Percentiles rank a stretch among this genome's conserved stretches.
phyloP scores from a whole-genome alignment of 1,140 invertebrate genomes.

The Hypothenemus hampei region DNA sequence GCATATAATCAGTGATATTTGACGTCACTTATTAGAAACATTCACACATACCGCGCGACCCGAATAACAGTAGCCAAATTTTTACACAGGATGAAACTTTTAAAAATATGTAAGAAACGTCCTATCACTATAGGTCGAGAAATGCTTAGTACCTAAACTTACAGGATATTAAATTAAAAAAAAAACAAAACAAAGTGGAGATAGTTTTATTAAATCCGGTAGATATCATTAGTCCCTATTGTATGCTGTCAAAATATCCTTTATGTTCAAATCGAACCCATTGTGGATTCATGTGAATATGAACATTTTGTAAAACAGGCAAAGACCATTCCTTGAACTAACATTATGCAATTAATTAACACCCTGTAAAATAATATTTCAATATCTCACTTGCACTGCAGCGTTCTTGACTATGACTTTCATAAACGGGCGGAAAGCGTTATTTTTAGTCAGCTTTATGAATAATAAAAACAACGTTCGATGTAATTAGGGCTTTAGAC shows the following conservation, averaged over 20 bases:
- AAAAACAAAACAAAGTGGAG: background rate
- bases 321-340: background rate
- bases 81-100: too few relatives aligned
- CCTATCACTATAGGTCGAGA: too few relatives aligned
- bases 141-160: too few relatives aligned
- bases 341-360: background rate
- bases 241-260: background rate
- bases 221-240: background rate
- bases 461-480: constrained; percentile 12
- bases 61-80: background rate
- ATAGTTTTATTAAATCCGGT: background rate
- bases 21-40: too few relatives aligned
- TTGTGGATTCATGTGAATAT: background rate
- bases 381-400: background rate
- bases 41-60: too few relatives aligned
- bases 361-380: background rate
- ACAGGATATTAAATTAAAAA: background rate
- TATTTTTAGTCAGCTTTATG: constrained; percentile 14
- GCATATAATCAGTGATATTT: too few relatives aligned
- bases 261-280: background rate
- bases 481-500: constrained; percentile 15
- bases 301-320: background rate
- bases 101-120: background rate
- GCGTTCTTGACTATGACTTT: too few relatives aligned
- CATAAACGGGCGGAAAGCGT: background rate